Base-by-base conservation (phyloP, 2,888 invertebrate genomes). In the Odontomyia ornata region DNA sequence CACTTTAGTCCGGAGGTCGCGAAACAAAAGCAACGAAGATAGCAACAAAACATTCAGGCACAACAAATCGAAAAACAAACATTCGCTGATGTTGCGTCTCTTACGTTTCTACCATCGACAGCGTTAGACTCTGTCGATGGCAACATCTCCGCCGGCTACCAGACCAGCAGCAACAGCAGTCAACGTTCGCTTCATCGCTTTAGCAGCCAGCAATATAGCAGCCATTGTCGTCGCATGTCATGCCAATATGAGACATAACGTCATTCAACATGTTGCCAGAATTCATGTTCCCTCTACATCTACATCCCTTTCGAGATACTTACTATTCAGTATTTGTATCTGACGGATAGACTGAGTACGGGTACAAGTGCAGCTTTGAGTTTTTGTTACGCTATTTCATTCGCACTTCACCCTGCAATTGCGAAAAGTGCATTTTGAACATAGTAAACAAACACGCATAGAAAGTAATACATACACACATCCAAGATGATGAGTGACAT, bases 341-440 rank as follows among this genome's bases (percentile, higher is more conserved):
- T 36, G 5, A 36, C 36, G 36, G 9, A 36, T 36, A 5, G 3
- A 9, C 9, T 36, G 36, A 9, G 52, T 4, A 52, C n/a, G n/a
- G n/a, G 52, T 15, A 52, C 36, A 27, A 62, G 27, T 62, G 30
- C 65, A 13, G 25, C 15, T 69, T 69, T 46, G 65, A 46, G 25
- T 47, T 65, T 13, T 25, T 5, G 60, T 5, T 60, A 28, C 13
- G 46, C 69, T 43, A 47, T 69, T 43, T 27, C 25, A 15, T n/a
- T 47, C 46, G 21, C 7, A 36, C 43, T n/a, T 25, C 28, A 57
- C 28, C 57, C 30, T 73, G 73, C 73, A 60, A 73, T 73, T 73
- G 21, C 73, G 60, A 60, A 57, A 73, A 72, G 13, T 57, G 73
- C 73, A 73, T 73, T 69, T 69, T 30, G 18, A 65, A 62, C 62